Percentiles rank a stretch among this genome's conserved stretches.
phyloP scores from a whole-genome alignment of 2,888 invertebrate genomes.

The Ferdinandea cuprea region DNA sequence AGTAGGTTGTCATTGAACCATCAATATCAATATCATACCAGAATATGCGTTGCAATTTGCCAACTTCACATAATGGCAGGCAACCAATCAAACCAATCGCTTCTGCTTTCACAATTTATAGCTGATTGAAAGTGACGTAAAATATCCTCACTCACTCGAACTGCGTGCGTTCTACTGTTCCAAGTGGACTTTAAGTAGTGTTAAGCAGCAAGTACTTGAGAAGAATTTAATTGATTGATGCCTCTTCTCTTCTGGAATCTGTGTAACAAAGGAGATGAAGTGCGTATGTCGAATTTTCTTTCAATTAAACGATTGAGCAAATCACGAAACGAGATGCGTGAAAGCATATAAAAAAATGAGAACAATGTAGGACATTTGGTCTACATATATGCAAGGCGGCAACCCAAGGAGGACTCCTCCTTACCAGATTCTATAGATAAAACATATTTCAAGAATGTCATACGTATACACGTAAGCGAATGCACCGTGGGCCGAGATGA shows the following conservation, averaged over 20 bases:
- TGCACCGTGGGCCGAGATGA: slow-evolving; percentile 30
- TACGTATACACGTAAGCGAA: not conserved
- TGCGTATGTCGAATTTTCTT: not conserved
- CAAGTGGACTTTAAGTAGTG: slow-evolving; percentile 58
- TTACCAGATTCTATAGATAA: not conserved
- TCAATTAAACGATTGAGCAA: not conserved
- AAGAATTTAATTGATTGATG: slow-evolving; percentile 63
- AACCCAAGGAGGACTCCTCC: not conserved
- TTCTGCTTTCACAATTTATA: slow-evolving; percentile 8
- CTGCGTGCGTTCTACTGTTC: slow-evolving; percentile 29
- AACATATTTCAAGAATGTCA: slow-evolving; percentile 20
- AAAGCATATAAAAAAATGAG: slow-evolving; percentile 6
- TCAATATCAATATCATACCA: slow-evolving; percentile 28
- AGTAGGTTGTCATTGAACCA: not conserved
- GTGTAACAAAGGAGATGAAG: not conserved
- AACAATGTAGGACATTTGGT: not conserved
- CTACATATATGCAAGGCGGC: not conserved
- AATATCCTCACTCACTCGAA: slow-evolving; percentile 36
- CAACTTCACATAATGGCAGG: not conserved
- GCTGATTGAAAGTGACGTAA: slow-evolving; percentile 25
- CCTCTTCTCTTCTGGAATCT: slow-evolving; percentile 33
- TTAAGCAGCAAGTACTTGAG: slow-evolving; percentile 44
- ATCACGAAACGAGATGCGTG: not conserved
- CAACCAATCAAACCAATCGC: slow-evolving; percentile 41
- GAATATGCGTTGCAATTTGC: not conserved